phyloP scores from a whole-genome alignment of 2,888 invertebrate genomes.

The Nematopogon swammerdamellus region DNA sequence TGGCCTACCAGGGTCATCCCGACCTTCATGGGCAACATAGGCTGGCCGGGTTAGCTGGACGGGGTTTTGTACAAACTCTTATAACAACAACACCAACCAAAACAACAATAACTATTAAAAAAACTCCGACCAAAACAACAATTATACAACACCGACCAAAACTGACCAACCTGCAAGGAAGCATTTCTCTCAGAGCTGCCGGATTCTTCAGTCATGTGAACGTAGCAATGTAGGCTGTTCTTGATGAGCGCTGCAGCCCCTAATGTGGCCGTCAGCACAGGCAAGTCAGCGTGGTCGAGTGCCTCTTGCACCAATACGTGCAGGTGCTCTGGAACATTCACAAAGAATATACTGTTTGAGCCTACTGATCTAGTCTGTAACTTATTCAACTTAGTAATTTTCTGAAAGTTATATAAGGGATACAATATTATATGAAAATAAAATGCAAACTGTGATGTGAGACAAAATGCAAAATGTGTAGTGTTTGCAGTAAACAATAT shows the following conservation, averaged over 20 bases:
- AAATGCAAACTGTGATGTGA: too few species aligned
- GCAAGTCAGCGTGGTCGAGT: conserved; percentile 78
- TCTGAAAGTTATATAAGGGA: too few species aligned
- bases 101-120: too few species aligned
- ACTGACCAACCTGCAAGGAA: conserved; percentile 27
- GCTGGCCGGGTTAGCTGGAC: too few species aligned
- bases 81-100: too few species aligned
- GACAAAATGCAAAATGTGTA: too few species aligned
- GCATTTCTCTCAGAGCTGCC: conserved; percentile 39
- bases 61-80: too few species aligned
- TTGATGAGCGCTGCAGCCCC: conserved; percentile 77
- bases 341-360: conserved; percentile 1
- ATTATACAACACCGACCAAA: neutral
- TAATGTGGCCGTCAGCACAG: conserved; percentile 75
- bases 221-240: conserved; percentile 75
- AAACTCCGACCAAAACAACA: too few species aligned
- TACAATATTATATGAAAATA: too few species aligned
- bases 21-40: too few species aligned
- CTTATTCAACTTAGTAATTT: conserved; percentile 2
- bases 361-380: neutral
- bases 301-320: conserved; percentile 80
- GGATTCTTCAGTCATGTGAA: conserved; percentile 55
- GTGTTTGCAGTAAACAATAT: too few species aligned
- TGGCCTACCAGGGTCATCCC: too few species aligned
- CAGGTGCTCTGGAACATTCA: conserved; percentile 60